Conservation (phyloP, 2,113 vertebrate species). For the Puntigrus tetrazona region DNA sequence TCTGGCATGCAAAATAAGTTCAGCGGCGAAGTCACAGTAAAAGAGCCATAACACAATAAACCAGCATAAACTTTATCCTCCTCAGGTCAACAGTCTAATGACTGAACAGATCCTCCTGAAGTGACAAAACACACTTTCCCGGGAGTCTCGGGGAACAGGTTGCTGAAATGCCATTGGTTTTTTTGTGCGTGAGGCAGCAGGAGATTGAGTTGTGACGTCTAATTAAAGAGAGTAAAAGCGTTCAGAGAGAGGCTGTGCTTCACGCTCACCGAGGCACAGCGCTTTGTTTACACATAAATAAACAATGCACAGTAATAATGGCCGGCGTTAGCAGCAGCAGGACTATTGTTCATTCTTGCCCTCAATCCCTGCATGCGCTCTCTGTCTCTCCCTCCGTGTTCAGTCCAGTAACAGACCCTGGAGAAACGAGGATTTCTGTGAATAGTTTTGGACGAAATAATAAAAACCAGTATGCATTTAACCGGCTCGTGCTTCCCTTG, state of each 20-base stretch:
- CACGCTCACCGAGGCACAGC: not conserved
- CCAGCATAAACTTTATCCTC: not conserved
- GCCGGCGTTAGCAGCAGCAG: not conserved
- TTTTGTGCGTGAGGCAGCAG: not conserved
- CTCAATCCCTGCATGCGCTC: not conserved
- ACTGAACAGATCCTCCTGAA: not conserved
- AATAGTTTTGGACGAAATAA: no score
- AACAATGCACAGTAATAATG: slow-evolving; percentile 30
- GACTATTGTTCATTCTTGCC: slow-evolving; percentile 5
- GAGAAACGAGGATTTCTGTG: not conserved
- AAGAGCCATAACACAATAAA: slow-evolving; percentile 9
- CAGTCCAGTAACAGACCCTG: not conserved
- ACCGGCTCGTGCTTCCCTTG: not conserved
- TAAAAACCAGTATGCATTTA: not conserved
- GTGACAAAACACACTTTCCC: not conserved
- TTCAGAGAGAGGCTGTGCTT: slow-evolving; percentile 15
- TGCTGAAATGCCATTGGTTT: not conserved
- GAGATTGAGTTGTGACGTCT: not conserved
- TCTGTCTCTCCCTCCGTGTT: not conserved
- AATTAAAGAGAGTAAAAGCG: not conserved
- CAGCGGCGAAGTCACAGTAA: not conserved
- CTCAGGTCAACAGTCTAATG: not conserved
- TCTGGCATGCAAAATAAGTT: not conserved
- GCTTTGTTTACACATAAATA: slow-evolving; percentile 28
- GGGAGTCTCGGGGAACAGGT: not conserved